Percentiles rank a stretch among this genome's conserved stretches.
Evolutionary conservation across 2,797 vertebrate species (phyloP).

Genomic region (Champsocephalus esox): DNA sequence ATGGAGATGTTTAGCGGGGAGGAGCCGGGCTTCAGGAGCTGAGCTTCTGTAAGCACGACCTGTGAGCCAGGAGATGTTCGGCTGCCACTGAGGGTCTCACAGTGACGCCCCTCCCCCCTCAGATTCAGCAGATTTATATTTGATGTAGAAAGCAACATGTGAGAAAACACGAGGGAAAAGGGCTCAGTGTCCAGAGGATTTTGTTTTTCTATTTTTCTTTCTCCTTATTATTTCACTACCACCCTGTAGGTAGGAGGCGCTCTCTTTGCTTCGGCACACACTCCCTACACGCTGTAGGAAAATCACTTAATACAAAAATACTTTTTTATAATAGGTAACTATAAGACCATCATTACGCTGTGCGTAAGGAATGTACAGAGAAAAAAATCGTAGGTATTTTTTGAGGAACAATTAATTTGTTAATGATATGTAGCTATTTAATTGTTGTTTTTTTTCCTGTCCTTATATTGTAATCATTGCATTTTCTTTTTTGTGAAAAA

Average conservation of each 20-base stretch:
- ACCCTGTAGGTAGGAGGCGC: constrained; percentile 86
- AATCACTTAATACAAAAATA: constrained; percentile 86
- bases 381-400: constrained; percentile 99
- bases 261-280: constrained; percentile 87
- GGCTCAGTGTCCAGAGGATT: constrained; percentile 66
- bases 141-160: constrained; percentile 34
- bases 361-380: constrained; percentile 99
- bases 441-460: constrained; percentile 91
- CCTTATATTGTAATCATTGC: constrained; percentile 97
- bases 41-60: constrained; percentile 66
- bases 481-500: constrained; percentile 90
- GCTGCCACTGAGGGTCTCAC: constrained; percentile 38
- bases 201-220: constrained; percentile 66
- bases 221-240: constrained; percentile 89
- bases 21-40: constrained; percentile 67
- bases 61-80: constrained; percentile 26
- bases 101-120: constrained; percentile 22
- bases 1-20: constrained; percentile 14
- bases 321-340: constrained; percentile 97
- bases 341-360: constrained; percentile 99
- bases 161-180: constrained; percentile 61
- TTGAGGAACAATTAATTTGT: constrained; percentile 99
- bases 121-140: constrained; percentile 28
- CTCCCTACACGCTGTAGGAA: constrained; percentile 93
- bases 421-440: constrained; percentile 99